Base-by-base conservation (phyloP, 1,140 invertebrate genomes). In the Acromyrmex echinatior region DNA sequence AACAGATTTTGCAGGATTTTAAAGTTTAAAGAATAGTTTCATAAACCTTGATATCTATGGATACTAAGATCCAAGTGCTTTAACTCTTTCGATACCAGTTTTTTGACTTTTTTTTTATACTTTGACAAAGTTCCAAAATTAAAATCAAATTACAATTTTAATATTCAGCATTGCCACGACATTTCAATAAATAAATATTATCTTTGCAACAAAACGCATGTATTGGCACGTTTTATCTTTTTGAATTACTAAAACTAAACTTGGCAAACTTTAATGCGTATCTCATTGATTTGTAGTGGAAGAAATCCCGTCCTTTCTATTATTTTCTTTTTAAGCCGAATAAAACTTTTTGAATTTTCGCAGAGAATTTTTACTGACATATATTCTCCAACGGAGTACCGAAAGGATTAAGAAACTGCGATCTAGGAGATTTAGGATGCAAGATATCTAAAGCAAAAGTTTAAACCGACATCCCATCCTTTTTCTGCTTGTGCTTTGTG, bases 381-480 rank as follows among this genome's bases (percentile, higher is more conserved):
- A 62, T 51, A 21, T 73, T 6, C n/a, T 62, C 12, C 25, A 60
- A 51, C 31, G 39, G 21, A 21, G 18, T 62, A 49, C 45, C 35
- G 25, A 62, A 62, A 82, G 25, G 49, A 82, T 82, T 62, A 53
- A 35, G 4, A 71, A 74, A 21, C 14, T 18, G 39, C 35, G 56
- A 76, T 84, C 70, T 60, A 35, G 16, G n/a, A 5, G 56, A 76
- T 84, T 74, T 74, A 62, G 70, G 39, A 63, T 68, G 78, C 49
- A 53, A 51, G 62, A 39, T 73, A 81, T 16, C 4, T 28, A 31
- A 39, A 60, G 35, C 66, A 62, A 62, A 82, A 25, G 14, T 84
- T 31, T 58, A 39, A 82, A 51, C n/a, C 80, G 25, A 62, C 39
- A 74, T 84, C 70, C 80, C 39, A 51, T 28, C 39, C 60, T 62